Percentiles rank a stretch among this genome's conserved stretches.
phyloP scores from a whole-genome alignment of 2,888 invertebrate genomes.

The Metopia argyrocephala region DNA sequence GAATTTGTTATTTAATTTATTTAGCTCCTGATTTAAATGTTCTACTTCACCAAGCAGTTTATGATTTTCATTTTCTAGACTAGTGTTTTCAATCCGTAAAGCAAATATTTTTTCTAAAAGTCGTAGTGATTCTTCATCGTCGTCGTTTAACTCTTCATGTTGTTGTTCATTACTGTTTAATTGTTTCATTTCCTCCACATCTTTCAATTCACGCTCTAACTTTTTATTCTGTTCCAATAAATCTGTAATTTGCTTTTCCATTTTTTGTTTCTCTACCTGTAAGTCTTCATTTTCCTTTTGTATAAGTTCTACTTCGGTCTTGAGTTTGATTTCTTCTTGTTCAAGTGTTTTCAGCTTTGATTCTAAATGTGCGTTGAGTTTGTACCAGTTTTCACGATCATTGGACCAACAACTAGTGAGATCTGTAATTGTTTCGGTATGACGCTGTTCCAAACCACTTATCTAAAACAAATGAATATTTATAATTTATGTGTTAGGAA shows the following conservation, averaged over 20 bases:
- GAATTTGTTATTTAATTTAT: constrained; percentile 76
- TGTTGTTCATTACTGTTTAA: constrained; percentile 21
- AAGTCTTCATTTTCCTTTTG: constrained; percentile 83
- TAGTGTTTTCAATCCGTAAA: constrained; percentile 84
- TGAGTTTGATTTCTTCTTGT: constrained; percentile 84
- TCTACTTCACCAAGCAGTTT: constrained; percentile 88
- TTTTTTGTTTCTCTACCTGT: constrained; percentile 82
- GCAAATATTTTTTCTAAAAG: constrained; percentile 82
- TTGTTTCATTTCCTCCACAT: constrained; percentile 78
- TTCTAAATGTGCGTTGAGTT: constrained; percentile 82
- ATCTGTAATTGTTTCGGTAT: constrained; percentile 86
- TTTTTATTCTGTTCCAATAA: constrained; percentile 80
- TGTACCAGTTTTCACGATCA: constrained; percentile 87
- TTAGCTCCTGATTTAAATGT: constrained; percentile 80
- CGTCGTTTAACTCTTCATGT: constrained; percentile 56
- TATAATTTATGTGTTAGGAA: no score
- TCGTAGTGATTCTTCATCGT: constrained; percentile 80
- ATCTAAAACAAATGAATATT: constrained; percentile 77
- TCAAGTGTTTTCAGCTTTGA: constrained; percentile 83
- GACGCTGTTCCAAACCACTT: constrained; percentile 86
- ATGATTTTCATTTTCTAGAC: constrained; percentile 89
- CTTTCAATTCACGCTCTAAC: constrained; percentile 79
- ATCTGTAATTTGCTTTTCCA: constrained; percentile 83
- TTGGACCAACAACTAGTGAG: constrained; percentile 84
- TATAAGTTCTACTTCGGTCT: constrained; percentile 82